These are phyloP conservation scores for Lasiurus borealis DNA, from an alignment of 2,113 vertebrate genomes.

Conservation along the genomic window DNA sequence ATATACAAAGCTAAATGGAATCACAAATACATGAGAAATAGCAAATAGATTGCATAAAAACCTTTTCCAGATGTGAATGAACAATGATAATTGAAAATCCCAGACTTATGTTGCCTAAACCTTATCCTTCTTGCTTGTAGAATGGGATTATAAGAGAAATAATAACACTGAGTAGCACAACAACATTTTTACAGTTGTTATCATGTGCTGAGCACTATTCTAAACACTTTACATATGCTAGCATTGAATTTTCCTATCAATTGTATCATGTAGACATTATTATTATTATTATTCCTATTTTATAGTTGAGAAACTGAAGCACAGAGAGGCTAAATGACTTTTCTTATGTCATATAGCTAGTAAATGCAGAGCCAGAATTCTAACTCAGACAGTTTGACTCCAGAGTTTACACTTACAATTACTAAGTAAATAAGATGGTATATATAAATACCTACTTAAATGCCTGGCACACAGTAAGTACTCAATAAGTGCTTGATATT, in stretches of 20 bases:
- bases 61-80: conserved; percentile 9
- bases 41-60: not conserved
- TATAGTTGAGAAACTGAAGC: not conserved
- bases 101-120: not conserved
- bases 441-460: conserved; percentile 24
- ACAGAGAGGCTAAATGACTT: conserved; percentile 3
- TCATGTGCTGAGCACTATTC: not conserved
- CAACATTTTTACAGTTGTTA: conserved; percentile 11
- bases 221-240: not conserved
- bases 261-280: not conserved
- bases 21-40: not conserved
- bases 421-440: conserved; percentile 25
- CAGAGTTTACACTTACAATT: not conserved
- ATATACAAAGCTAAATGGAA: not conserved
- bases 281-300: not conserved
- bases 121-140: not conserved
- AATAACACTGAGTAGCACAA: not conserved
- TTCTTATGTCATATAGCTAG: not conserved
- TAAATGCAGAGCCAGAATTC: not conserved
- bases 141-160: not conserved
- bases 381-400: not conserved
- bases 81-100: not conserved
- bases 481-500: conserved; percentile 17
- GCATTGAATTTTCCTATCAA: not conserved
- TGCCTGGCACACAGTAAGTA: not conserved